These are phyloP conservation scores for Epinephelus malabaricus DNA, from an alignment of 2,797 vertebrate genomes.

Conservation along the genomic window DNA sequence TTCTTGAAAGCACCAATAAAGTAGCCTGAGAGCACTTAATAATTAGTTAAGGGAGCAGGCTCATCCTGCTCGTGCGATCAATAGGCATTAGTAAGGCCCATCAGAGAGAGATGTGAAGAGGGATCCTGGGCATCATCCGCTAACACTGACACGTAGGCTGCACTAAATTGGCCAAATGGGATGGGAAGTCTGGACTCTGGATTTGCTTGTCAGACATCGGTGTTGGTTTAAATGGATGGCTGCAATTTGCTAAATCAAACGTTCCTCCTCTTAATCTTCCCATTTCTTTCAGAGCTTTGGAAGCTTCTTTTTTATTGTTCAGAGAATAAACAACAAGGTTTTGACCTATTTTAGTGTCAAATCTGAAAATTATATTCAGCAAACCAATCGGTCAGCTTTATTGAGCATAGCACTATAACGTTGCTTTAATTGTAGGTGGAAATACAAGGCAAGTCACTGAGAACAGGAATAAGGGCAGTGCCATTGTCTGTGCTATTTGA, in stretches of 20 bases:
- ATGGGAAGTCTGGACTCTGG: slow-evolving; percentile 54
- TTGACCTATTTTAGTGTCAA: background rate
- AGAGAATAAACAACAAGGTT: background rate
- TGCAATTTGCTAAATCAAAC: slow-evolving; percentile 35
- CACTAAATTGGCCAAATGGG: slow-evolving; percentile 71
- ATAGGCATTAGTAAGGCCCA: slow-evolving; percentile 86
- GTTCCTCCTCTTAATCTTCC: background rate
- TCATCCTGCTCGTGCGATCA: slow-evolving; percentile 81
- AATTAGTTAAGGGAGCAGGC: slow-evolving; percentile 83
- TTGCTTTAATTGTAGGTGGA: slow-evolving; percentile 20
- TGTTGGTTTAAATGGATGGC: slow-evolving; percentile 50
- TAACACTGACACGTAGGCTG: slow-evolving; percentile 59
- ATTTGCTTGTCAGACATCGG: slow-evolving; percentile 52
- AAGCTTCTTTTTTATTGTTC: slow-evolving; percentile 3
- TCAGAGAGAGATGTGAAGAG: slow-evolving; percentile 74
- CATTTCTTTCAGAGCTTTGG: slow-evolving; percentile 17
- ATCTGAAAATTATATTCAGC: background rate
- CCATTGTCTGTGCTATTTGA: slow-evolving; percentile 36
- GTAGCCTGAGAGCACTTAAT: slow-evolving; percentile 84
- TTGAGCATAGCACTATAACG: background rate
- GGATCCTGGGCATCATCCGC: slow-evolving; percentile 69
- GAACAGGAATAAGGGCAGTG: background rate
- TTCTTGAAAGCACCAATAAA: slow-evolving; percentile 85
- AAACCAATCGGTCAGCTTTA: slow-evolving; percentile 1
- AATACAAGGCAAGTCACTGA: slow-evolving; percentile 33